phyloP scores from a whole-genome alignment of 2,113 vertebrate species.

The Siphamia tubifer region DNA sequence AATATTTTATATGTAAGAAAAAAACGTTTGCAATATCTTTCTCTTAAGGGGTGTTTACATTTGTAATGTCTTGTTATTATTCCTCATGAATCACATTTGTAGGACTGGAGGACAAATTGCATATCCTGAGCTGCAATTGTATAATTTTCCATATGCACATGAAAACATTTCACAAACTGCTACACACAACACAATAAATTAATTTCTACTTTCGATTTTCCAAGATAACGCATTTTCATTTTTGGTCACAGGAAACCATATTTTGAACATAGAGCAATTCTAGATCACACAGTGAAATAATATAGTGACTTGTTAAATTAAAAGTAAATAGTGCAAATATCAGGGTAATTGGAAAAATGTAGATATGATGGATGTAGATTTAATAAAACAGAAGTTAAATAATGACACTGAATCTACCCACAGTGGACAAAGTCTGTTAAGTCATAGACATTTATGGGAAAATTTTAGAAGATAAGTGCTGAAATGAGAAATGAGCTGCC shows the following conservation, averaged over 20 bases:
- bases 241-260: conserved; percentile 10
- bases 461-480: no score
- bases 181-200: conserved; percentile 7
- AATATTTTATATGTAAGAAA: conserved; percentile 15
- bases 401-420: no score
- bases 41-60: no score
- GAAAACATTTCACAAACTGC: conserved; percentile 5
- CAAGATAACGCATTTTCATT: not conserved
- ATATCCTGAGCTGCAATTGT: conserved; percentile 75
- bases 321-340: conserved; percentile 6
- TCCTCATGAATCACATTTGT: conserved; percentile 54
- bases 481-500: no score
- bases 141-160: conserved; percentile 41
- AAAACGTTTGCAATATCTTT: conserved; percentile 2
- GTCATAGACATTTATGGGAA: no score
- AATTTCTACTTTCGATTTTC: conserved; percentile 12
- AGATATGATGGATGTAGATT: not conserved
- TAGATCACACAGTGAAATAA: not conserved
- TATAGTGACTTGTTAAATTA: not conserved
- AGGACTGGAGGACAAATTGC: conserved; percentile 52
- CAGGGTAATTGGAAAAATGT: not conserved
- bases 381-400: no score
- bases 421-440: no score
- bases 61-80: conserved; percentile 45
- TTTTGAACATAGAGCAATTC: conserved; percentile 20